phyloP scores from a whole-genome alignment of 2,797 vertebrate genomes.

The Phoeniculus purpureus region DNA sequence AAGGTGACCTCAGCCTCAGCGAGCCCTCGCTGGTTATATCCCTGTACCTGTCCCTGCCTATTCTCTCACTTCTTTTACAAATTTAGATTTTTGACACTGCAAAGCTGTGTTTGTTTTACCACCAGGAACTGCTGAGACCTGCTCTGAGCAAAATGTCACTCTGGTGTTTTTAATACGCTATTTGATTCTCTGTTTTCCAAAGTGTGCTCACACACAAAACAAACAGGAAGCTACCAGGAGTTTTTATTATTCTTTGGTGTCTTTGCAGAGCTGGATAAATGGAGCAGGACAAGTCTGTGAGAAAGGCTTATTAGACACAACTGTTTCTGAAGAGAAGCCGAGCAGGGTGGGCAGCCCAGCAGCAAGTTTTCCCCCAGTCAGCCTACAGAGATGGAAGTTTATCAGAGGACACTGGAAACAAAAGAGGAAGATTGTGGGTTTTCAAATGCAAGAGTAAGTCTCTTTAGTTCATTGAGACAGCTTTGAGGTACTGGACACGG shows the following conservation, averaged over 20 bases:
- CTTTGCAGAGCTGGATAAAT: not conserved
- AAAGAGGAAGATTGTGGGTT: not conserved
- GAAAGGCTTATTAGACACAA: not conserved
- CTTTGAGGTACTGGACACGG: not conserved
- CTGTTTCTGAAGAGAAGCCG: not conserved
- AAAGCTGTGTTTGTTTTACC: not conserved
- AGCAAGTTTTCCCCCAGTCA: not conserved
- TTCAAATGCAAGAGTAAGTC: not conserved
- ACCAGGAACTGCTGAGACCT: not conserved
- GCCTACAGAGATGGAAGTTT: not conserved
- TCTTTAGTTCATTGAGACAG: not conserved
- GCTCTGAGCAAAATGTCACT: not conserved
- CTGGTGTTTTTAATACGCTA: not conserved
- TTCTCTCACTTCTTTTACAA: not conserved
- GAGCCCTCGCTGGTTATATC: not conserved
- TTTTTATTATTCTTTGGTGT: not conserved
- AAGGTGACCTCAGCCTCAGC: not conserved
- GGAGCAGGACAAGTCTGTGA: not conserved
- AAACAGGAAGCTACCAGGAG: not conserved
- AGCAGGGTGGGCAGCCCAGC: not conserved
- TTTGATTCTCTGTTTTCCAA: not conserved
- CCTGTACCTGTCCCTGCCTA: not conserved
- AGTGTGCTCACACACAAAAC: not conserved
- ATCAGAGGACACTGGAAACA: not conserved
- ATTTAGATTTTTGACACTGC: not conserved